Conservation (phyloP, 2,888 invertebrate genomes). For the Listrodromus nycthemerus region DNA sequence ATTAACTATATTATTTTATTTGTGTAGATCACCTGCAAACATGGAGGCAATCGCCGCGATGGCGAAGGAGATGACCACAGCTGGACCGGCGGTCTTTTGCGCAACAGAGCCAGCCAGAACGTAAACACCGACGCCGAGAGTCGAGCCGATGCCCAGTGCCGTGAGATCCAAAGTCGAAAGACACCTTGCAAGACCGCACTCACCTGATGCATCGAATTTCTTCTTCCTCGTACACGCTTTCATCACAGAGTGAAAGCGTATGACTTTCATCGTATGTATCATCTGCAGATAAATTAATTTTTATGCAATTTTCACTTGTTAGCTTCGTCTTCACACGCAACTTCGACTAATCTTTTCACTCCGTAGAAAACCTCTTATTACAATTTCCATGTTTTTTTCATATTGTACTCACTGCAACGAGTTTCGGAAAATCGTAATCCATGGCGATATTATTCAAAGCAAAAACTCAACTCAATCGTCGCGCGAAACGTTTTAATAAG, state of each 20-base stretch:
- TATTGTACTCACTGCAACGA: conserved; percentile 65
- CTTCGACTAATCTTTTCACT: not conserved
- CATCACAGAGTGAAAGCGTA: conserved; percentile 66
- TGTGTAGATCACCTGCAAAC: conserved; percentile 90
- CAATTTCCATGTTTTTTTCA: not conserved
- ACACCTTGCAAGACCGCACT: conserved; percentile 87
- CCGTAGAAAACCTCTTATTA: not conserved
- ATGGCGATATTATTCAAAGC: conserved; percentile 24
- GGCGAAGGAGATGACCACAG: conserved; percentile 94
- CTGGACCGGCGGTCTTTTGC: conserved; percentile 93
- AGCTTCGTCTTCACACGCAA: not conserved
- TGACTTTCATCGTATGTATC: conserved; percentile 69
- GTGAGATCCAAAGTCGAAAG: conserved; percentile 93
- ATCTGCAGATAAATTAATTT: conserved; percentile 66
- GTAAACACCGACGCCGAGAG: conserved; percentile 96
- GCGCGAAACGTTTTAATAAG: conserved; percentile 27
- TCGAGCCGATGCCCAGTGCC: conserved; percentile 92
- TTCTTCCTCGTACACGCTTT: conserved; percentile 77
- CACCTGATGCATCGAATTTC: conserved; percentile 64
- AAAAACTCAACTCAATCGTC: not conserved
- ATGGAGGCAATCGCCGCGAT: conserved; percentile 96
- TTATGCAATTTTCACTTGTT: not conserved
- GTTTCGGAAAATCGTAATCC: conserved; percentile 65
- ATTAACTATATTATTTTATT: not conserved
- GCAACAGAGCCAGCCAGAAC: conserved; percentile 95